A percentile compares a stretch with the other conserved stretches of the same genome.
Conservation (phyloP, 2,888 invertebrate species). For the Julus scanicus region DNA sequence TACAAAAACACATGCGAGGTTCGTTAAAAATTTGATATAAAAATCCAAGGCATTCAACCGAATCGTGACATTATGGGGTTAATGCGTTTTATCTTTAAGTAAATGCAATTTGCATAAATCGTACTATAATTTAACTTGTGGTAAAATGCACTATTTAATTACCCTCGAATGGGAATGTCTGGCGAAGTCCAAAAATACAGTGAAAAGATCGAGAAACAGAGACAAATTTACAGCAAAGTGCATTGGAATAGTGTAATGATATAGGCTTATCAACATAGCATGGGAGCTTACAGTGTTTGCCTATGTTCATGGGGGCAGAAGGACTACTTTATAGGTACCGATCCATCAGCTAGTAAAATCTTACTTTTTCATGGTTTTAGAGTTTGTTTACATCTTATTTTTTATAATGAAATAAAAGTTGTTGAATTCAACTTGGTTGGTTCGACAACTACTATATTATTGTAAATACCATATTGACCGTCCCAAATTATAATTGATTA, state of each 20-base stretch:
- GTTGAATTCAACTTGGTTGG: no score
- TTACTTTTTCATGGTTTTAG: no score
- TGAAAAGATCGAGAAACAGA: not conserved
- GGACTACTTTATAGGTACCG: no score
- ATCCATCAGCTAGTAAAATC: no score
- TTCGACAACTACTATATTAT: no score
- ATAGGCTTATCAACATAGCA: not conserved
- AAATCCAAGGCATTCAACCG: not conserved
- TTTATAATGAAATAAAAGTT: no score
- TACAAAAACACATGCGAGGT: no score
- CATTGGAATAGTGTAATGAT: no score
- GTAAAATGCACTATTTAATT: not conserved
- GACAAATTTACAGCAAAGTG: not conserved
- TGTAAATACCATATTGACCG: no score
- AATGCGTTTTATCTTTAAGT: not conserved
- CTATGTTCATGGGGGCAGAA: not conserved
- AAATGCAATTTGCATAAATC: not conserved
- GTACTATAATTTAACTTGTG: not conserved
- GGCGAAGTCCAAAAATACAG: not conserved
- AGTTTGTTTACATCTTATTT: no score
- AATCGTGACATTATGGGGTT: not conserved
- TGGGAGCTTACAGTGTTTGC: not conserved
- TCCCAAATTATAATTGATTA: no score
- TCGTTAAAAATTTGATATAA: no score
- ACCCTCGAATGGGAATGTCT: not conserved